Conservation (phyloP, 1,140 invertebrate genomes). For the Neelides sp. region DNA sequence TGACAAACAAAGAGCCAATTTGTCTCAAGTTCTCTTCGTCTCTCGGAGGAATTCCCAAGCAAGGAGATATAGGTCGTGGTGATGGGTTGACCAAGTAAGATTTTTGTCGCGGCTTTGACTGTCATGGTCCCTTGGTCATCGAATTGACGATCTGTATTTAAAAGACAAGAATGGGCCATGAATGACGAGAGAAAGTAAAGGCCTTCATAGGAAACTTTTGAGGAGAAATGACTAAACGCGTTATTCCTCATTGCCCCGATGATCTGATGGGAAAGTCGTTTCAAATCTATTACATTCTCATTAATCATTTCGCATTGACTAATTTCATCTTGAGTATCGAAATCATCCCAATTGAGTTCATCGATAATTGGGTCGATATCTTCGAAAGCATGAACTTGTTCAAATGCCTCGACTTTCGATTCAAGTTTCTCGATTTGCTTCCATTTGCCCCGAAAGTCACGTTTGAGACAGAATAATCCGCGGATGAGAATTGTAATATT, state of each 20-base stretch:
- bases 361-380: conserved; percentile 6
- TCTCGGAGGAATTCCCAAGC: conserved; percentile 54
- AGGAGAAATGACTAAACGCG: conserved; percentile 19
- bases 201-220: conserved; percentile 35
- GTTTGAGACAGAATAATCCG: conserved; percentile 5
- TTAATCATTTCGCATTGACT: background rate
- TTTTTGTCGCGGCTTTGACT: conserved; percentile 48
- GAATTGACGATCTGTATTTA: conserved; percentile 52
- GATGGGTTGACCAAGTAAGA: conserved; percentile 51
- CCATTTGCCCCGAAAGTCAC: conserved; percentile 17
- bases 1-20: conserved; percentile 63
- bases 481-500: conserved; percentile 16
- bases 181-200: conserved; percentile 58
- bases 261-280: conserved; percentile 14
- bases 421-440: conserved; percentile 18
- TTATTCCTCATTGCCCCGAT: conserved; percentile 23
- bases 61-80: conserved; percentile 57
- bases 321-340: conserved; percentile 1
- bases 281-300: background rate
- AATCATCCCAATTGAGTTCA: conserved; percentile 9
- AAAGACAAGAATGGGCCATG: conserved; percentile 59
- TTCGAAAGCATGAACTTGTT: conserved; percentile 8
- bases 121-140: conserved; percentile 44
- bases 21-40: conserved; percentile 49
- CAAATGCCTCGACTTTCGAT: conserved; percentile 16